phyloP scores from a whole-genome alignment of 1,140 invertebrate genomes.

The Trachymyrmex septentrionalis region DNA sequence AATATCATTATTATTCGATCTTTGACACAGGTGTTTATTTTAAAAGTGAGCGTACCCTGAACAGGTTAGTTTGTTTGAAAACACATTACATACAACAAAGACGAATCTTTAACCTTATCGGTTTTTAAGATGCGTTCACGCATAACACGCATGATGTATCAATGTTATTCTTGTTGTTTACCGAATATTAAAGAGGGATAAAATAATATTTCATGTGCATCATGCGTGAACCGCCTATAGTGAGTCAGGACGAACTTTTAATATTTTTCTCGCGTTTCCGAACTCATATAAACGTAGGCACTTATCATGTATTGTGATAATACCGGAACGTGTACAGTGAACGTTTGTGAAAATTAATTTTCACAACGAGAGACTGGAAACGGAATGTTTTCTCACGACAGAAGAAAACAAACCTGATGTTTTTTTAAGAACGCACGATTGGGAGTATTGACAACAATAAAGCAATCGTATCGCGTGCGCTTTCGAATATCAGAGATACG shows the following conservation, averaged over 20 bases:
- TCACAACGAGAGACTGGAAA: not conserved
- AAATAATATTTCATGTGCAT: too few relatives aligned
- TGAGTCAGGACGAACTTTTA: not conserved
- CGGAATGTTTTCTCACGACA: conserved; percentile 29
- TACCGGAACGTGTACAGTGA: not conserved
- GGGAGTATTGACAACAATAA: not conserved
- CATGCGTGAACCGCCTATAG: too few relatives aligned
- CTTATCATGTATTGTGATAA: conserved; percentile 3
- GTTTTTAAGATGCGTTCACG: too few relatives aligned
- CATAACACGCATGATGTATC: too few relatives aligned
- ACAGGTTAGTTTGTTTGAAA: too few relatives aligned
- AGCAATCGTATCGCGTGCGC: conserved; percentile 24
- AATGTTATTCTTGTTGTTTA: too few relatives aligned
- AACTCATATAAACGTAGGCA: too few relatives aligned
- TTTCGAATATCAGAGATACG: conserved; percentile 35
- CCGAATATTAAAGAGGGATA: too few relatives aligned
- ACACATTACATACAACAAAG: too few relatives aligned
- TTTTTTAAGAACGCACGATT: conserved; percentile 26
- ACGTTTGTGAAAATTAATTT: conserved; percentile 35
- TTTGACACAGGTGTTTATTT: not conserved
- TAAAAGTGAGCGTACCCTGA: too few relatives aligned
- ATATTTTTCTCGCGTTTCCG: conserved; percentile 15
- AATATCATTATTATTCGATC: not conserved
- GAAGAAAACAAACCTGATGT: conserved; percentile 51
- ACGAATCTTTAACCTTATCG: too few relatives aligned